Conservation (phyloP, 2,888 invertebrate species). For the Sminthurides aquaticus region DNA sequence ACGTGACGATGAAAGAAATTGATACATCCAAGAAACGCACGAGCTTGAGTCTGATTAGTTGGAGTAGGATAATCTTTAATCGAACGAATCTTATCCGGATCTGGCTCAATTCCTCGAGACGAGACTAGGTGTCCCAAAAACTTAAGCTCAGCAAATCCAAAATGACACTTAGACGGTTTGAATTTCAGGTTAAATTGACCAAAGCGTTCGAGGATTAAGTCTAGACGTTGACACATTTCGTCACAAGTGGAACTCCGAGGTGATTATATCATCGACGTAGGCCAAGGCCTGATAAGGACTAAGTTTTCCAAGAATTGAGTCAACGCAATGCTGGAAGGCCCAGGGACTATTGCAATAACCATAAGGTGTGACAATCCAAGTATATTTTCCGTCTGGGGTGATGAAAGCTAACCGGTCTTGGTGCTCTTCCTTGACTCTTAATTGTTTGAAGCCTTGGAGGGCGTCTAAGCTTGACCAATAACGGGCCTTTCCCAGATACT, state of each 20-base stretch:
- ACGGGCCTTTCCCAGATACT: neutral
- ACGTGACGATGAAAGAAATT: constrained; percentile 29
- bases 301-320: too few relatives aligned
- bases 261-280: constrained; percentile 8
- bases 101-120: too few relatives aligned
- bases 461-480: neutral
- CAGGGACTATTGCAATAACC: too few relatives aligned
- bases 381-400: constrained; percentile 8
- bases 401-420: neutral
- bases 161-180: neutral
- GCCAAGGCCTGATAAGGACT: neutral
- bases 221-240: too few relatives aligned
- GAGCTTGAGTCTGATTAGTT: too few relatives aligned
- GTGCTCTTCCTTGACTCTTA: too few relatives aligned
- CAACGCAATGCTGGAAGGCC: constrained; percentile 8
- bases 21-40: constrained; percentile 14
- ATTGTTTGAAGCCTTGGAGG: constrained; percentile 6
- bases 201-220: too few relatives aligned
- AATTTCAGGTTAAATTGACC: too few relatives aligned
- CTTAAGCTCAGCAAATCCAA: too few relatives aligned
- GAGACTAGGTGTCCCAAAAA: too few relatives aligned
- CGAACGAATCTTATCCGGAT: constrained; percentile 14
- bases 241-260: too few relatives aligned
- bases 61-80: too few relatives aligned
- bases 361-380: neutral